Percentiles rank a stretch among this genome's conserved stretches.
Evolutionary conservation across 2,888 invertebrate species (phyloP).

Genomic region (Gerris lacustris): DNA sequence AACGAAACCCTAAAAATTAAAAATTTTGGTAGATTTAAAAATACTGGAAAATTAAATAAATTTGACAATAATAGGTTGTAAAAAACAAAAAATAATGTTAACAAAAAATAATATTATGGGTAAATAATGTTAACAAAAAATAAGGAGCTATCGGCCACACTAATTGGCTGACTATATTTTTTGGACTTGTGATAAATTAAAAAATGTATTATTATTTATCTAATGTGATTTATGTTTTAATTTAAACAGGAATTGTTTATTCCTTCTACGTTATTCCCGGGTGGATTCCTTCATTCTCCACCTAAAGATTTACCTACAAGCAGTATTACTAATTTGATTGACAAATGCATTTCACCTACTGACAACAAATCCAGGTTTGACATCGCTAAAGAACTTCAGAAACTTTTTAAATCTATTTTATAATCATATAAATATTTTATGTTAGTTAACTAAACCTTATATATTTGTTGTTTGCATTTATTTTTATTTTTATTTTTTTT

Average conservation of each 20-base stretch:
- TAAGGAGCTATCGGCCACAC: no score
- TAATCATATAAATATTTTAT: conserved; percentile 7
- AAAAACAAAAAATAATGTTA: no score
- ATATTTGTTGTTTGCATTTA: no score
- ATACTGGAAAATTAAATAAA: no score
- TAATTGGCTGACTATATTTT: no score
- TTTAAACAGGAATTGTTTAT: conserved; percentile 37
- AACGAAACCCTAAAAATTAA: no score
- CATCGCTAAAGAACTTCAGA: conserved; percentile 10
- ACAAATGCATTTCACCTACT: conserved; percentile 13
- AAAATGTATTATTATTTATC: conserved; percentile 12
- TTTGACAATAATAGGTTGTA: no score
- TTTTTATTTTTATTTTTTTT: no score
- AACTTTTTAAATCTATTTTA: conserved; percentile 8
- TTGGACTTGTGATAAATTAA: no score
- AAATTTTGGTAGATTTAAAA: no score
- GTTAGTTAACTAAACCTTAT: neutral
- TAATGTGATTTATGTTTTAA: conserved; percentile 13
- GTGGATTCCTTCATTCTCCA: conserved; percentile 37
- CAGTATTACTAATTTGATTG: neutral
- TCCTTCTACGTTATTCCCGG: conserved; percentile 33
- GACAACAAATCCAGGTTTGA: conserved; percentile 10
- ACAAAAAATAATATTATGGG: no score
- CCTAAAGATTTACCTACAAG: neutral
- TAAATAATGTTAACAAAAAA: no score